These are phyloP conservation scores for Lepidothrix coronata DNA, from an alignment of 2,113 vertebrate species.

Conservation along the genomic window DNA sequence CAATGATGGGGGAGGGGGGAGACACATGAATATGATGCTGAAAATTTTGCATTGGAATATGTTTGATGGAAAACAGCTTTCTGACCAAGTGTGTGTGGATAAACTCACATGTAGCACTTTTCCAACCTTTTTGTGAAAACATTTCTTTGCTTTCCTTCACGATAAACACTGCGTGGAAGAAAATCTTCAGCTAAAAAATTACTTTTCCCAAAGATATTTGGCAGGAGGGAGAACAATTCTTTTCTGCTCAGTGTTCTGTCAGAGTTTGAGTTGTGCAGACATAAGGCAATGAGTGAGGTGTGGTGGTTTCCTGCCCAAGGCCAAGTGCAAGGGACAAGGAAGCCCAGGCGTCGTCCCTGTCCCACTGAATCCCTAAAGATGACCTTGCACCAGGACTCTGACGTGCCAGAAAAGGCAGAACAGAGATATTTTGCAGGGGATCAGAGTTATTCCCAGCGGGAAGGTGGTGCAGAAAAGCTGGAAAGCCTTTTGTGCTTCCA, in stretches of 20 bases:
- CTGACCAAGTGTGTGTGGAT: background rate
- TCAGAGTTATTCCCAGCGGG: background rate
- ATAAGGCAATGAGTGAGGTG: fast-evolving
- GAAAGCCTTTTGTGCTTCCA: background rate
- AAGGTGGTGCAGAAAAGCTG: background rate
- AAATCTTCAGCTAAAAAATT: background rate
- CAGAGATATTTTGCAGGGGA: background rate
- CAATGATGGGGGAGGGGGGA: constrained; percentile 12
- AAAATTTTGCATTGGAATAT: background rate
- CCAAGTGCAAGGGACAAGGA: background rate
- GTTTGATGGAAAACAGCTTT: background rate
- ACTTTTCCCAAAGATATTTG: background rate
- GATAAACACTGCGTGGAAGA: background rate
- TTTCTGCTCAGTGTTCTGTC: background rate
- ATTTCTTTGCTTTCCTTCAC: background rate
- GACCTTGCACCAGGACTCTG: background rate
- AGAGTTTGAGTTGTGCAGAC: background rate
- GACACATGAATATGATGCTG: background rate
- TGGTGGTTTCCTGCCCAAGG: background rate
- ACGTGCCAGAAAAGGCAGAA: background rate
- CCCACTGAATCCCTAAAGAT: background rate
- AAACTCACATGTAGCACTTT: background rate
- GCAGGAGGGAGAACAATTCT: background rate
- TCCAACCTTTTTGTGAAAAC: background rate
- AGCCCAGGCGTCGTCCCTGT: background rate